phyloP scores from a whole-genome alignment of 2,888 invertebrate species.

The Leucophenga maculata region DNA sequence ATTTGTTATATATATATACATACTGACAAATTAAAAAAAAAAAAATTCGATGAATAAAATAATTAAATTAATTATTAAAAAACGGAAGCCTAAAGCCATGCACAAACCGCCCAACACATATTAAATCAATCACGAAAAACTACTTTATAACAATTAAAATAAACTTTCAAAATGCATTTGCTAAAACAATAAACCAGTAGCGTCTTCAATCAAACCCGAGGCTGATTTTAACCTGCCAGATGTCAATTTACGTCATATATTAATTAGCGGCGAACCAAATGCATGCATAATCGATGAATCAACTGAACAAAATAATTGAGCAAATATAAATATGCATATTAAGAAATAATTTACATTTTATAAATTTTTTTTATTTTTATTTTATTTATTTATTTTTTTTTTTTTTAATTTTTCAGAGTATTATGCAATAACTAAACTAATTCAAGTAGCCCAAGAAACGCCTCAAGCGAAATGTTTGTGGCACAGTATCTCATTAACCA shows the following conservation, averaged over 20 bases:
- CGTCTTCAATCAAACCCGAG: slow-evolving; percentile 2
- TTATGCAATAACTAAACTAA: slow-evolving; percentile 2
- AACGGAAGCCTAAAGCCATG: too few species aligned
- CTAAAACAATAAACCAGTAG: slow-evolving; percentile 36
- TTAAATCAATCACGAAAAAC: too few species aligned
- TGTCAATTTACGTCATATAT: neutral
- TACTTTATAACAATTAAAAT: too few species aligned
- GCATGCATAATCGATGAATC: slow-evolving; percentile 32
- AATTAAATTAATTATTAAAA: too few species aligned
- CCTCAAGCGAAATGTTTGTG: slow-evolving; percentile 15
- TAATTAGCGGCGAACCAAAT: slow-evolving; percentile 12
- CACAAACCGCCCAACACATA: too few species aligned
- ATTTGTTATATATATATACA: too few species aligned
- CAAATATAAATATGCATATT: slow-evolving; percentile 39
- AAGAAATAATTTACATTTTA: slow-evolving; percentile 51
- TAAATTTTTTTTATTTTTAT: slow-evolving; percentile 28
- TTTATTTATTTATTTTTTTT: slow-evolving; percentile 29
- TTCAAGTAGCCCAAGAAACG: neutral
- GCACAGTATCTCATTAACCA: slow-evolving; percentile 48
- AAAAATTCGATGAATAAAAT: too few species aligned
- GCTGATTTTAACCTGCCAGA: too few species aligned
- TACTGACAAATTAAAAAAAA: too few species aligned
- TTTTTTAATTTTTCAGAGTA: too few species aligned
- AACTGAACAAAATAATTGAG: slow-evolving; percentile 46
- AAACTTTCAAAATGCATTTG: neutral